phyloP scores from a whole-genome alignment of 2,797 vertebrate species.

The Rhadinocentrus ornatus region DNA sequence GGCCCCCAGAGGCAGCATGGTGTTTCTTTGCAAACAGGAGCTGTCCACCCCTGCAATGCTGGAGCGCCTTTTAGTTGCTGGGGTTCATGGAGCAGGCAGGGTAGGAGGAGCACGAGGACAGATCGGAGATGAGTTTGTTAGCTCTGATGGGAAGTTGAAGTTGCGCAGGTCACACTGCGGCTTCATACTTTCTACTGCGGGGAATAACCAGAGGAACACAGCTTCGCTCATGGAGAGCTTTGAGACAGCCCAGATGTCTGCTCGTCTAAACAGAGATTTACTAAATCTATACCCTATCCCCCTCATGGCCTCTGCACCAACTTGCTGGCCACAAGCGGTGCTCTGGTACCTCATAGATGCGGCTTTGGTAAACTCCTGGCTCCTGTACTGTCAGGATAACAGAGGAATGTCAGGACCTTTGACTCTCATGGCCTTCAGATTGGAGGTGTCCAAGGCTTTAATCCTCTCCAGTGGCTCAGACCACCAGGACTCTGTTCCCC shows the following conservation, averaged over 20 bases:
- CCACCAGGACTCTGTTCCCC: constrained; percentile 75
- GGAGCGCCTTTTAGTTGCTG: constrained; percentile 78
- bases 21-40: constrained; percentile 85
- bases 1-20: constrained; percentile 76
- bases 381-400: constrained; percentile 73
- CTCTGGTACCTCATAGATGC: constrained; percentile 84
- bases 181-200: constrained; percentile 83
- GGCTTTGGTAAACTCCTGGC: constrained; percentile 85
- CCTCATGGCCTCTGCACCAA: constrained; percentile 60
- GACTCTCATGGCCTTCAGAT: constrained; percentile 82
- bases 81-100: constrained; percentile 82
- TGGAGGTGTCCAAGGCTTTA: constrained; percentile 83
- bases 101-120: constrained; percentile 82
- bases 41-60: constrained; percentile 84
- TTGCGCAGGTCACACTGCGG: constrained; percentile 81
- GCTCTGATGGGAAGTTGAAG: constrained; percentile 83
- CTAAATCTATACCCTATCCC: constrained; percentile 80
- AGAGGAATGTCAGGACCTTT: constrained; percentile 51
- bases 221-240: constrained; percentile 76
- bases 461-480: constrained; percentile 71
- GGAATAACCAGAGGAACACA: constrained; percentile 68
- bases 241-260: constrained; percentile 79
- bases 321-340: constrained; percentile 82
- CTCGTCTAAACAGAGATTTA: constrained; percentile 79
- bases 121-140: constrained; percentile 85